These are phyloP conservation scores for Henricia sp. DNA, from an alignment of 53 echinoderm and acorn worm genomes.

Conservation along the genomic window DNA sequence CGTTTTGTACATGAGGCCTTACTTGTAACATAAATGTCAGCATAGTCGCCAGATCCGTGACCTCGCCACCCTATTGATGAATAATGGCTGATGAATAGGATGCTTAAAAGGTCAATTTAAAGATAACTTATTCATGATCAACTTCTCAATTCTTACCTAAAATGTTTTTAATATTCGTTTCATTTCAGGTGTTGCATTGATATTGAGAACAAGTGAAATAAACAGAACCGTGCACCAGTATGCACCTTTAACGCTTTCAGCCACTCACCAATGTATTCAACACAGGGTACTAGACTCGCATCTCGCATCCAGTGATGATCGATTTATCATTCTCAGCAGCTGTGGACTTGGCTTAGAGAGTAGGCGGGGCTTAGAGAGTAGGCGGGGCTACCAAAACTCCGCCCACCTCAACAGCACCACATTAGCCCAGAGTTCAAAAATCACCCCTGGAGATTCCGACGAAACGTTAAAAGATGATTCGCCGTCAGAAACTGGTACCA, in stretches of 20 bases:
- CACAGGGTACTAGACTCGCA: constrained; percentile 10
- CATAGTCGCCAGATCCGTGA: too few species aligned
- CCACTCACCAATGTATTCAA: neutral
- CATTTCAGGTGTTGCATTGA: neutral
- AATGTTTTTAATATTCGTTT: neutral
- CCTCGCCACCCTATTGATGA: too few species aligned
- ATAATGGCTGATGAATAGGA: too few species aligned
- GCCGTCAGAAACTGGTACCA: neutral
- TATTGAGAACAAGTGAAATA: neutral
- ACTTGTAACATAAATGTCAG: too few species aligned
- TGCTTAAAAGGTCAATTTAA: neutral
- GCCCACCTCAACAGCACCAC: neutral
- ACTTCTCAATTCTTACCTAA: too few species aligned
- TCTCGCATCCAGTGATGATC: neutral
- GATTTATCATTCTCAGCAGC: neutral
- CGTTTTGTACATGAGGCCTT: too few species aligned
- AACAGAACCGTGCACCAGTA: neutral
- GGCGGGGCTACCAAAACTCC: neutral
- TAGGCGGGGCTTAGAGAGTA: neutral
- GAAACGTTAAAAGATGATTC: neutral
- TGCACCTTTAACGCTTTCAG: neutral
- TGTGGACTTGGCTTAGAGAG: neutral
- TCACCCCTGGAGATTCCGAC: neutral
- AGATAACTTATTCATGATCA: neutral
- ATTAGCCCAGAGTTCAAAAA: neutral